phyloP scores from a whole-genome alignment of 2,113 vertebrate species.

The Centropristis striata region DNA sequence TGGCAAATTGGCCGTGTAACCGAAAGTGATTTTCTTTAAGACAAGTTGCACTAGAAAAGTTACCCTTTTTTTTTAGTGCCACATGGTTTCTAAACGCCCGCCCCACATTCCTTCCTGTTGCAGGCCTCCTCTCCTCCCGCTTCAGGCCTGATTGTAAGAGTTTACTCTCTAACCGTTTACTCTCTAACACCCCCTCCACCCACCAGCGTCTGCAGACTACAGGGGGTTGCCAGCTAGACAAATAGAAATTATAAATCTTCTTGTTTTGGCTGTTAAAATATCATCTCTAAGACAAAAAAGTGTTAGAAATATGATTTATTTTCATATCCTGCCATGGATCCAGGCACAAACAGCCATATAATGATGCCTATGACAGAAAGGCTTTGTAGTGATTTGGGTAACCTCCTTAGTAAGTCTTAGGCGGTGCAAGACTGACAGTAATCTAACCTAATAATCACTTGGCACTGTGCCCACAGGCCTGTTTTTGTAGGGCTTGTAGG shows the following conservation, averaged over 20 bases:
- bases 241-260: not conserved
- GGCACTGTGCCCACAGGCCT: conserved; percentile 63
- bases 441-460: conserved; percentile 77
- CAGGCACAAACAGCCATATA: conserved; percentile 20
- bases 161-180: conserved; percentile 64
- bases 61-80: conserved; percentile 36
- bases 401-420: conserved; percentile 80
- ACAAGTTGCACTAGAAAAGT: conserved; percentile 33
- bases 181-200: conserved; percentile 72
- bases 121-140: conserved; percentile 84
- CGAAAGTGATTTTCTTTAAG: conserved; percentile 29
- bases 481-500: conserved; percentile 54
- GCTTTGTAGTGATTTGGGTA: conserved; percentile 69
- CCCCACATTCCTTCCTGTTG: conserved; percentile 75
- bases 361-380: conserved; percentile 40
- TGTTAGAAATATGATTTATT: not conserved
- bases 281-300: not conserved
- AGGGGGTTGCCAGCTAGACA: conserved; percentile 64
- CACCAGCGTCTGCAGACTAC: conserved; percentile 61
- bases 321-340: conserved; percentile 3
- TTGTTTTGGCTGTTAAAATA: conserved; percentile 10
- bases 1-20: too few species aligned
- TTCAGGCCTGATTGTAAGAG: conserved; percentile 84
- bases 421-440: conserved; percentile 69
- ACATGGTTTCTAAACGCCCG: conserved; percentile 61